Evolutionary conservation across 2,888 invertebrate genomes (phyloP), one percentile per base, ranked within the genome.

Genomic region (Cerastoderma edule): DNA sequence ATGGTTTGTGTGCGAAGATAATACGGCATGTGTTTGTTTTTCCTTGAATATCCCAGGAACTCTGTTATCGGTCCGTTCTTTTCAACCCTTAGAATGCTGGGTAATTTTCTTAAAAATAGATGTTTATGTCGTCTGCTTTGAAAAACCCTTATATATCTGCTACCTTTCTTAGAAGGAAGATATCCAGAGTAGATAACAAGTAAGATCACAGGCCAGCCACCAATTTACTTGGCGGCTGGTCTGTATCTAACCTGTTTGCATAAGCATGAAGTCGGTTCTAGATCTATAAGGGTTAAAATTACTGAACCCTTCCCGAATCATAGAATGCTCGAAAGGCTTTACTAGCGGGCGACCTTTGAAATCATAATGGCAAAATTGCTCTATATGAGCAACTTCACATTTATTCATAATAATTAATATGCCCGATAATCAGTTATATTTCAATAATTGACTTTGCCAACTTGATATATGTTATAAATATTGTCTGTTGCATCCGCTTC

Each of bases 1-100:
- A 27, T 24, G 60, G 39, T 60, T 60, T 39, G 35, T 60, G 35
- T 6, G 60, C 27, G 39, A 24, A 60, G 60, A 60, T 60, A 39
- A 56, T 35, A 60, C 35, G 24, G 22, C 35, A 24, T 60, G 35
- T 39, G 27, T 60, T 60, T 35, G 35, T 39, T 60, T 60, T 60
- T 39, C 39, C 39, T 35, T 22, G 35, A 33, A 33, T 53, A 24
- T 24, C 22, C 60, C 39, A 39, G 60, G 27, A 39, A 39, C 39
- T 60, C 27, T 60, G 39, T 24, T 60, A 35, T 60, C 60, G 60
- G n/a, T 60, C 57, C 27, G 27, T 60, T 33, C 39, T 60, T 24
- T 60, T 60, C 13, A 1, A 39, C 13, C 60, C 39, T 30, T 32
- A 28, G 16, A 19, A 13, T 27, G 13, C 19, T 30, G 16, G 57